Base-by-base conservation (phyloP, 2,888 invertebrate genomes). In the Eupithecia abbreviata region DNA sequence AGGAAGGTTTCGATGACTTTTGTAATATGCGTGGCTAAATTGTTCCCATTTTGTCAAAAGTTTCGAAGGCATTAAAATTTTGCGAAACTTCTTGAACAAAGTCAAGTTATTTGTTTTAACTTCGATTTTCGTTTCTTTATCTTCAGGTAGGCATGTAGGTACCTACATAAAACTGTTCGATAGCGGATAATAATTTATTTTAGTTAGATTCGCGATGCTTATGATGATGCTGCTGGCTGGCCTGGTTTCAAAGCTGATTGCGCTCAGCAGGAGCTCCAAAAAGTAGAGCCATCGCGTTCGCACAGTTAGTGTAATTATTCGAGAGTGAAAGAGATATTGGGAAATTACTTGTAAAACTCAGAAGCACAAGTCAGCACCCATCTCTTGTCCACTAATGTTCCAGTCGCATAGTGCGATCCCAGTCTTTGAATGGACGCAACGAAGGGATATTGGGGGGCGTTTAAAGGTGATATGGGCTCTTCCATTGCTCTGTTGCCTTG, bases 311-410 rank as follows among this genome's bases (percentile, higher is more conserved):
- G 10, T 58, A 43, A 65, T 62, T 49, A 15, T 72, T 73, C 47
- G 77, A 13, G 69, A 76, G 55, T 72, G 73, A 78, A 73, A 72
- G 43, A 45, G 71, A 65, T 71, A 75, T 68, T 66, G 42, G 18
- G 30, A 74, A 71, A 69, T 72, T 84, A 94, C 94, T 91, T 86
- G 82, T 87, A 93, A 83, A 94, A 94, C 49, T 90, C 92, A 4
- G 83, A 86, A 30, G 93, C 94, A 0, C 86, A 86, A 6, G 87
- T 92, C n/a, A 94, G 73, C 47, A 94, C 87, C 91, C 93, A 93
- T 72, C 83, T 87, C 71, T 86, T 88, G 71, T 89, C 84, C 58
- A 94, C 80, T 18, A 94, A 81, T 3, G 92, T 92, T 0, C 95
- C 94, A 68, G 89, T 88, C 4, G 91, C 87, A 78, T 90, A 91